Evolutionary conservation across 2,888 invertebrate species (phyloP), one percentile per base, ranked within the genome.

Genomic region (Eupithecia exiguata): DNA sequence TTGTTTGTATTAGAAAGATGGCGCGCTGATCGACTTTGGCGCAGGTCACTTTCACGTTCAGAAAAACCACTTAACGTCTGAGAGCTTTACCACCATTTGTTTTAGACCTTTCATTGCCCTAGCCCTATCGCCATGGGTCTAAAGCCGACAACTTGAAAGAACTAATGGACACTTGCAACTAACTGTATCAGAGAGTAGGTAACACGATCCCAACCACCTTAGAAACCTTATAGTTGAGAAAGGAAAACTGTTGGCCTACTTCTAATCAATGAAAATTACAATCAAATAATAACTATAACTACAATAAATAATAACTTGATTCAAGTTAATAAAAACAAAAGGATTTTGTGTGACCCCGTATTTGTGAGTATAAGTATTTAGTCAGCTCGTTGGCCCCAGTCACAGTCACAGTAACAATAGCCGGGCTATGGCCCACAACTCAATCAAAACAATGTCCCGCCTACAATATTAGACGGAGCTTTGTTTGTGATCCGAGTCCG

Each of bases 1-100:
- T 62, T 68, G 61, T 69, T 40, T 53, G 69, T 67, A 65, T 61
- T 65, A 49, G 40, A 38, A 40, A 66, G 66, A 38, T 36, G 12
- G 38, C 63, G 63, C n/a, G 36, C 38, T 7, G 36, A 36, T n/a
- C 9, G 35, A 65, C 36, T 36, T n/a, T 9, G 38, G 63, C 36
- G 62, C 35, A 62, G 62, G 36, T 65, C 38, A 65, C 63, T 5
- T 65, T 62, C 4, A 63, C 63, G n/a, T 63, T 63, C 5, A 21
- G 38, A 65, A 38, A 30, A 65, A 38, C 5, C 21, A n/a, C n/a
- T 36, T 21, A 65, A 65, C n/a, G 25, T 53, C 53, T 53, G 53
- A 58, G 58, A 21, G 12, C 21, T 53, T 53, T n/a, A 21, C 53
- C 10, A 21, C 58, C 25, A 12, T 58, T 58, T 25, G 25, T 58